A percentile compares a stretch with the other conserved stretches of the same genome.
phyloP scores from a whole-genome alignment of 1,140 invertebrate genomes.

The Drosophila varians region DNA sequence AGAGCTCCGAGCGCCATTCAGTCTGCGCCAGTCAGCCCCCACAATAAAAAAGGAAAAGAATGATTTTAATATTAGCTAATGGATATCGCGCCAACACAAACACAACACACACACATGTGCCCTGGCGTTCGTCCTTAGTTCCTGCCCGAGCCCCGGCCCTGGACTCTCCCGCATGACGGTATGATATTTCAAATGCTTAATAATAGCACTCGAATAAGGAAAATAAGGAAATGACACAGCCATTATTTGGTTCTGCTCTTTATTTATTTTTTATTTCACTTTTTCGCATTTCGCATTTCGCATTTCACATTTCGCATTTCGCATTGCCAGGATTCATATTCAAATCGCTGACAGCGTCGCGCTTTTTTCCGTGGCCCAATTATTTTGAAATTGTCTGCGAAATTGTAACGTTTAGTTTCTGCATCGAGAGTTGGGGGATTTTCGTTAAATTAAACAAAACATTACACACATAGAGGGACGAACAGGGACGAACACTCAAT shows the following conservation, averaged over 20 bases:
- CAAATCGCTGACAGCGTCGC: constrained; percentile 55
- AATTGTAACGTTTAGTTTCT: constrained; percentile 67
- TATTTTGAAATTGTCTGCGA: constrained; percentile 73
- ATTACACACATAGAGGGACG: too few species aligned
- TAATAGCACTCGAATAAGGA: constrained; percentile 79
- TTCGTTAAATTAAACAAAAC: too few species aligned
- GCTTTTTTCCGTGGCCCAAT: constrained; percentile 68
- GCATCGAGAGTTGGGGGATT: not conserved
- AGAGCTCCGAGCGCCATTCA: constrained; percentile 59
- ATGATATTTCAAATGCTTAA: constrained; percentile 82
- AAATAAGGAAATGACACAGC: constrained; percentile 72
- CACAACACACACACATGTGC: constrained; percentile 20
- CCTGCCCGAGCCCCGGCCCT: not conserved
- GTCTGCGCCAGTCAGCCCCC: constrained; percentile 38
- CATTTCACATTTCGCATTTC: constrained; percentile 18
- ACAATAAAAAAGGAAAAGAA: constrained; percentile 51
- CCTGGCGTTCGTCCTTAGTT: constrained; percentile 27
- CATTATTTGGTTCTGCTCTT: constrained; percentile 40
- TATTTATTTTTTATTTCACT: constrained; percentile 58
- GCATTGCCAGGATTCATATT: constrained; percentile 24
- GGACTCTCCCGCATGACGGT: constrained; percentile 66
- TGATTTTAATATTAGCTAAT: constrained; percentile 82
- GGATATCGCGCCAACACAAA: constrained; percentile 64
- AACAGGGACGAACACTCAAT: too few species aligned
- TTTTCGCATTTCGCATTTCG: constrained; percentile 15